These are phyloP conservation scores for Petrocephalus microphthalmus DNA, from an alignment of 2,113 vertebrate species.

Conservation along the genomic window DNA sequence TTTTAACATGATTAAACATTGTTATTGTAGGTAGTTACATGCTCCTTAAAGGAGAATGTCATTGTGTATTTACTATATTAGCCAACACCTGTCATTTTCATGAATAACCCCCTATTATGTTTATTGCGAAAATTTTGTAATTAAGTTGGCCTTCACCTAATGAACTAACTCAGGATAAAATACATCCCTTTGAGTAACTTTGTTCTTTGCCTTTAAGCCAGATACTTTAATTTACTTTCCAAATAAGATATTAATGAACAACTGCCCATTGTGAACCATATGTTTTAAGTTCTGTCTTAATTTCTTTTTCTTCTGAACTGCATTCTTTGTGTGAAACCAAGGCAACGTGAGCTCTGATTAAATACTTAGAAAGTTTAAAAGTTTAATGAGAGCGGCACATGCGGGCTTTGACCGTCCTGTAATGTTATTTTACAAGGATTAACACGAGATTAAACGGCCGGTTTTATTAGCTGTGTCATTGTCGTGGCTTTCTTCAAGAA, in stretches of 20 bases:
- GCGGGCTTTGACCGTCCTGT: slow-evolving; percentile 12
- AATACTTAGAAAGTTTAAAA: slow-evolving; percentile 14
- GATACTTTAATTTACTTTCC: slow-evolving; percentile 15
- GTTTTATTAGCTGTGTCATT: slow-evolving; percentile 16
- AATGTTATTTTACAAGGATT: slow-evolving; percentile 30
- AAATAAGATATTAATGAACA: slow-evolving; percentile 22
- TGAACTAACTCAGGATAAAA: not conserved
- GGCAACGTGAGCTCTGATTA: slow-evolving; percentile 19
- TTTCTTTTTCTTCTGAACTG: not conserved
- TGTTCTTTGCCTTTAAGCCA: slow-evolving; percentile 8
- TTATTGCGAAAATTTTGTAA: not conserved
- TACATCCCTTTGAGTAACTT: not conserved
- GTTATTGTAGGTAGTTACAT: not conserved
- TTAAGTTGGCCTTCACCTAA: not conserved
- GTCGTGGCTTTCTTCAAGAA: not conserved
- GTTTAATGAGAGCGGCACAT: slow-evolving; percentile 18
- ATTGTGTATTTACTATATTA: not conserved
- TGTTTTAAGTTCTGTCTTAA: slow-evolving; percentile 10
- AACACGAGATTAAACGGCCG: slow-evolving; percentile 16
- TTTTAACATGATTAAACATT: not conserved
- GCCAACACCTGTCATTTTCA: not conserved
- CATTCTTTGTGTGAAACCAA: slow-evolving; percentile 19
- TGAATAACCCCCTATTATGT: not conserved
- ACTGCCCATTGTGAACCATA: slow-evolving; percentile 6
- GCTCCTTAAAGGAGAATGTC: not conserved